Evolutionary conservation across 2,888 invertebrate species (phyloP), one percentile per base, ranked within the genome.

Genomic region (Cantharis nigra): DNA sequence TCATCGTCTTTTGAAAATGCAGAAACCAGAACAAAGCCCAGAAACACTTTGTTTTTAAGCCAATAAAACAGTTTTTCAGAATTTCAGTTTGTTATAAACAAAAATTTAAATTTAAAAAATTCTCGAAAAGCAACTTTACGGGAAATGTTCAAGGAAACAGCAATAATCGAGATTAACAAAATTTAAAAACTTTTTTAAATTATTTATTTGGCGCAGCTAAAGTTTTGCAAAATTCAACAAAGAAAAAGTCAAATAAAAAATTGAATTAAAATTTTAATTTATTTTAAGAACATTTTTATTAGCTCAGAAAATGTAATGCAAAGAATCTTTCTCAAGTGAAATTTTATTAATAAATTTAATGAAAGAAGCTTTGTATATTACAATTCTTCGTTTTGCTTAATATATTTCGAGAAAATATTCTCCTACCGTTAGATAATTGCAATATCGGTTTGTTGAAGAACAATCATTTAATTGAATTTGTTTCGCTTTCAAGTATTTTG

Each of bases 401-500:
- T 72, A 69, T 71, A 62, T 26, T 77, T 77, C 77, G 70, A 77
- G 74, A 71, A 77, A 77, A 71, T 63, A 33, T 67, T 71, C 71
- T 69, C 28, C 64, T 77, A 74, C 77, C 71, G 74, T 74, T 74
- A 77, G 71, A 74, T 77, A 77, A 77, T 70, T 74, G 71, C 63
- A 16, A 71, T 69, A 74, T 77, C 74, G 71, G 28, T 30, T 11
- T 9, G 74, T 69, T 64, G 63, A 71, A 77, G 71, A 77, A 71
- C 74, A 64, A 74, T 30, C 16, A 67, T 74, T 77, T 77, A 77
- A 77, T 77, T 77, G 77, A 77, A 77, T 77, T 74, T 77, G 70
- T 71, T 74, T 71, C 70, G 74, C 63, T 49, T 49, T 49, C 49
- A 49, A 49, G 49, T 49, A 49, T 49, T 49, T 49, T n/a, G 49